These are phyloP conservation scores for Homalodisca vitripennis DNA, from an alignment of 1,140 invertebrate genomes.

Conservation along the genomic window DNA sequence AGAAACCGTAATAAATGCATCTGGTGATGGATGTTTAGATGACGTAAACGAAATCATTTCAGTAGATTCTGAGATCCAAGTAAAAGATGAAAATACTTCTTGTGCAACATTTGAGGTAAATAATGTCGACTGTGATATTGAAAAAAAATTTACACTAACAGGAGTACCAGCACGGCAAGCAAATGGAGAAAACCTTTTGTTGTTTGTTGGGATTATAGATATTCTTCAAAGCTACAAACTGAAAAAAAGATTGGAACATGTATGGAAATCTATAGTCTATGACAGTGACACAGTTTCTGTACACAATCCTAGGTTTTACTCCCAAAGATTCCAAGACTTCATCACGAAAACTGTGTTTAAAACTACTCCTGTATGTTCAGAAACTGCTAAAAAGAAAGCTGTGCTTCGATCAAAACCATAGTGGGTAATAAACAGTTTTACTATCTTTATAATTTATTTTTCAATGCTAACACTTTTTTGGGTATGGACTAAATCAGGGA, in stretches of 20 bases:
- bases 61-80: not conserved
- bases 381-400: no score
- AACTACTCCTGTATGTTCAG: constrained; percentile 48
- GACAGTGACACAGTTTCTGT: constrained; percentile 69
- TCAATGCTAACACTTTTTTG: no score
- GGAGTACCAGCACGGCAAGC: constrained; percentile 68
- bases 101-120: constrained; percentile 49
- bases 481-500: no score
- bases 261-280: constrained; percentile 64
- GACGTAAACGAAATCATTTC: not conserved
- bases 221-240: constrained; percentile 69
- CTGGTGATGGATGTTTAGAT: no score
- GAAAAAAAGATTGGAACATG: constrained; percentile 69
- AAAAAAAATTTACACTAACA: constrained; percentile 88
- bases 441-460: no score
- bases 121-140: constrained; percentile 87
- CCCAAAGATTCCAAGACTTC: constrained; percentile 62
- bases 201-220: constrained; percentile 71
- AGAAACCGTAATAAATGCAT: not conserved
- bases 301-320: constrained; percentile 63
- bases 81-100: not conserved
- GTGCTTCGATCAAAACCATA: no score
- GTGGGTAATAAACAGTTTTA: no score
- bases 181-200: constrained; percentile 64
- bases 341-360: constrained; percentile 62